These are phyloP conservation scores for Orchestia grillus DNA, from an alignment of 1,140 invertebrate species.

Conservation along the genomic window DNA sequence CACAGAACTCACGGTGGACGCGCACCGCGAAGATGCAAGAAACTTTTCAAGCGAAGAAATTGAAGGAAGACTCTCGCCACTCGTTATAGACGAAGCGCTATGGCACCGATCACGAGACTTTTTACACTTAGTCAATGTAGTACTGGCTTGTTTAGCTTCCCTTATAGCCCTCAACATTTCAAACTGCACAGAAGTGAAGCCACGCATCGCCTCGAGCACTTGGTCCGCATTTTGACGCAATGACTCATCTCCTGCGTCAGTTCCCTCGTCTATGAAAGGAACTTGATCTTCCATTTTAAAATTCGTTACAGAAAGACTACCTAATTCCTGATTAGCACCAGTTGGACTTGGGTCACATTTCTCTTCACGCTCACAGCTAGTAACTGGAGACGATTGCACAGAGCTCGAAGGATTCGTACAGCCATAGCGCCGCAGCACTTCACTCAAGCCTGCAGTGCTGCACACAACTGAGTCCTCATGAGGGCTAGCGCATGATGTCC, in stretches of 20 bases:
- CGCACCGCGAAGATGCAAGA: slow-evolving; percentile 4
- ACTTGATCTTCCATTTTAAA: neutral
- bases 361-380: neutral
- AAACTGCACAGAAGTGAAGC: slow-evolving; percentile 25
- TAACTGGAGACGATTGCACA: neutral
- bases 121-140: neutral
- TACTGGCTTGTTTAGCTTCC: slow-evolving; percentile 16
- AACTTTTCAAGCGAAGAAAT: slow-evolving; percentile 30
- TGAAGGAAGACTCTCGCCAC: slow-evolving; percentile 29
- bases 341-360: neutral
- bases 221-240: slow-evolving; percentile 11
- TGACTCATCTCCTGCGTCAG: neutral
- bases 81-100: neutral
- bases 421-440: neutral
- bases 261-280: slow-evolving; percentile 43
- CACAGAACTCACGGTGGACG: neutral
- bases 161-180: slow-evolving; percentile 38
- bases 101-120: neutral
- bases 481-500: neutral
- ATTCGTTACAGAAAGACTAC: neutral
- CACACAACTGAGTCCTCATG: slow-evolving; percentile 50
- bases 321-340: neutral
- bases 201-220: slow-evolving; percentile 38
- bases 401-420: neutral
- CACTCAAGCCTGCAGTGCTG: slow-evolving; percentile 23